Evolutionary conservation across 1,140 invertebrate species (phyloP).

Genomic region (Xylocopa sonorina): DNA sequence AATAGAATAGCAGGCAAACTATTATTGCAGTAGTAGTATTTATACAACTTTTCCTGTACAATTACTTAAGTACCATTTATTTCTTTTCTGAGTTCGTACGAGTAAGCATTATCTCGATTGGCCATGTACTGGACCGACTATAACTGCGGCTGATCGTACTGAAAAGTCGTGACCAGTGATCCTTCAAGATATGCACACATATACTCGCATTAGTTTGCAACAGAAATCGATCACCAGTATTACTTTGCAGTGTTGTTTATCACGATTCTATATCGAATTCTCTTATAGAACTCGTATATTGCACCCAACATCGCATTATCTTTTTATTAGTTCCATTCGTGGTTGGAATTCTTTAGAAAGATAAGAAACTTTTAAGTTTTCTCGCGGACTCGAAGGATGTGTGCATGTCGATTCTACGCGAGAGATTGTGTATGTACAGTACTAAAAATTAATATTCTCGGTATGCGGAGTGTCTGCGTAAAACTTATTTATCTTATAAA

Average conservation of each 20-base stretch:
- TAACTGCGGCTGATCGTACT: slow-evolving; percentile 36
- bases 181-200: slow-evolving; percentile 43
- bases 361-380: too few species aligned
- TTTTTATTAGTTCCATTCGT: background rate
- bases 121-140: slow-evolving; percentile 44
- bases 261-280: background rate
- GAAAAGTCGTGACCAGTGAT: slow-evolving; percentile 52
- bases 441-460: too few species aligned
- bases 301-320: background rate
- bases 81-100: slow-evolving; percentile 51
- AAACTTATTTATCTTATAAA: too few species aligned
- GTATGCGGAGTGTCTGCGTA: too few species aligned
- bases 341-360: background rate
- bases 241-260: slow-evolving; percentile 12
- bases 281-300: background rate
- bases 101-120: slow-evolving; percentile 57
- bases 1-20: too few species aligned
- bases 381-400: too few species aligned
- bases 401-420: too few species aligned
- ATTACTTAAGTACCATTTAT: too few species aligned
- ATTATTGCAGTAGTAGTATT: too few species aligned
- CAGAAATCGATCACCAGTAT: slow-evolving; percentile 30
- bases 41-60: too few species aligned
- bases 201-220: slow-evolving; percentile 46
- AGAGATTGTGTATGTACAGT: too few species aligned